A percentile compares a stretch with the other conserved stretches of the same genome.
Evolutionary conservation across 2,888 invertebrate genomes (phyloP).

Genomic region (Eulithis prunata): DNA sequence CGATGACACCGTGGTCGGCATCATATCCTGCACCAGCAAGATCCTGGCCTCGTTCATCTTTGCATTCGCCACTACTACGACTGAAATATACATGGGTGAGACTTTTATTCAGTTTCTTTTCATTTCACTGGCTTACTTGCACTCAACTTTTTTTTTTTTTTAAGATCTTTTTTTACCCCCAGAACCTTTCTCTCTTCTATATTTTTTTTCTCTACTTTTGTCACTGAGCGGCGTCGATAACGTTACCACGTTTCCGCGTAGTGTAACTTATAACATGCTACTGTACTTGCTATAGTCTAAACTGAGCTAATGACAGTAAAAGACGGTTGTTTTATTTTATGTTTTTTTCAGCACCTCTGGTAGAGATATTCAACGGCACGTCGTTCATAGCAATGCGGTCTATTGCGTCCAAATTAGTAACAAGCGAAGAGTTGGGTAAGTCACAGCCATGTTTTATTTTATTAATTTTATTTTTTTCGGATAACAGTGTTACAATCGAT

Average conservation of each 20-base stretch:
- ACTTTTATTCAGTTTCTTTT: neutral
- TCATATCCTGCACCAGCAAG: conserved; percentile 93
- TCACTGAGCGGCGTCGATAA: too few species aligned
- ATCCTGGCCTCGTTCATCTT: conserved; percentile 93
- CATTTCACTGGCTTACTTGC: too few species aligned
- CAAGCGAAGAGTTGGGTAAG: conserved; percentile 89
- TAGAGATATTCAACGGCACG: conserved; percentile 90
- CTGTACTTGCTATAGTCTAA: too few species aligned
- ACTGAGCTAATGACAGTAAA: too few species aligned
- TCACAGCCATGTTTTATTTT: conserved; percentile 21
- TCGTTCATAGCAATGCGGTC: conserved; percentile 91
- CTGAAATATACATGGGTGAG: conserved; percentile 91
- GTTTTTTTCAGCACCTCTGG: conserved; percentile 85
- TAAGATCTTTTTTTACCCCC: too few species aligned
- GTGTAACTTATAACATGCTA: too few species aligned
- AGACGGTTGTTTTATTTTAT: neutral
- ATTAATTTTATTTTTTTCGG: too few species aligned
- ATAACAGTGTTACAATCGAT: too few species aligned
- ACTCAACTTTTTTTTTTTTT: too few species aligned
- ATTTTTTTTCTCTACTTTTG: too few species aligned
- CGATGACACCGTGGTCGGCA: conserved; percentile 92
- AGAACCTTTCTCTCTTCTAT: too few species aligned
- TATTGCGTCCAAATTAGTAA: conserved; percentile 89
- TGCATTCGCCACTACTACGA: conserved; percentile 90
- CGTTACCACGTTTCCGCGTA: too few species aligned